These are phyloP conservation scores for Drosophila lacertosa DNA, from an alignment of 1,140 invertebrate genomes.

Conservation along the genomic window DNA sequence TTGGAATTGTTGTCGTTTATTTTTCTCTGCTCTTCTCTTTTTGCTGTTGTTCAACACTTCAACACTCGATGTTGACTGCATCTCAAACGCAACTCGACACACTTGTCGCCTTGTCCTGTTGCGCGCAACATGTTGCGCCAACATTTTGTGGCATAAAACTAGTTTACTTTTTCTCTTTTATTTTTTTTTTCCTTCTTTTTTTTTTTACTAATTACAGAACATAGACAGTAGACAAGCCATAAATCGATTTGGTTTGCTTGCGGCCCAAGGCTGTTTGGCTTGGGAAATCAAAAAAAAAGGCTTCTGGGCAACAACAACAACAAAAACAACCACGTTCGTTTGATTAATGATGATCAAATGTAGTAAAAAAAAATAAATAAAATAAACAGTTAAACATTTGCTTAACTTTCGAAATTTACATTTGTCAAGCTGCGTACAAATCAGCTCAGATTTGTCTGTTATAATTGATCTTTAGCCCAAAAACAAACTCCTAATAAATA, in stretches of 20 bases:
- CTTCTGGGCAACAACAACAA: slow-evolving; percentile 20
- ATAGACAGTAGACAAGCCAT: slow-evolving; percentile 31
- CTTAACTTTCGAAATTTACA: slow-evolving; percentile 29
- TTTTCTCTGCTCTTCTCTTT: slow-evolving; percentile 9
- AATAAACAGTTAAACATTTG: slow-evolving; percentile 13
- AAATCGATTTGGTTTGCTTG: slow-evolving; percentile 23
- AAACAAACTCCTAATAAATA: not conserved
- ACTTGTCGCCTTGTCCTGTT: slow-evolving; percentile 27
- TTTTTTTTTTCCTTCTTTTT: not conserved
- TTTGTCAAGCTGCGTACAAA: slow-evolving; percentile 25
- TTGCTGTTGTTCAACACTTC: slow-evolving; percentile 34
- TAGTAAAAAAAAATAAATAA: slow-evolving; percentile 1
- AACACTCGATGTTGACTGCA: slow-evolving; percentile 37
- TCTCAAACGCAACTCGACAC: slow-evolving; percentile 36
- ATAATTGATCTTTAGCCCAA: not conserved
- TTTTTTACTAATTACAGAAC: slow-evolving; percentile 50
- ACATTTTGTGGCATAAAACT: slow-evolving; percentile 42
- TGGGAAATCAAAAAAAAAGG: slow-evolving; percentile 15
- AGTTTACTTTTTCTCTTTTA: slow-evolving; percentile 21
- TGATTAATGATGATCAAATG: slow-evolving; percentile 34
- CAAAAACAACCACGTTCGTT: slow-evolving; percentile 8
- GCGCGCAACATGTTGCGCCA: slow-evolving; percentile 41
- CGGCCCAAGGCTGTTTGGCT: slow-evolving; percentile 39
- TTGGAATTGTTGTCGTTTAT: slow-evolving; percentile 64
- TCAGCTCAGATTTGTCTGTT: not conserved